Evolutionary conservation across 2,888 invertebrate species (phyloP).

Genomic region (Stegophylla sp.): DNA sequence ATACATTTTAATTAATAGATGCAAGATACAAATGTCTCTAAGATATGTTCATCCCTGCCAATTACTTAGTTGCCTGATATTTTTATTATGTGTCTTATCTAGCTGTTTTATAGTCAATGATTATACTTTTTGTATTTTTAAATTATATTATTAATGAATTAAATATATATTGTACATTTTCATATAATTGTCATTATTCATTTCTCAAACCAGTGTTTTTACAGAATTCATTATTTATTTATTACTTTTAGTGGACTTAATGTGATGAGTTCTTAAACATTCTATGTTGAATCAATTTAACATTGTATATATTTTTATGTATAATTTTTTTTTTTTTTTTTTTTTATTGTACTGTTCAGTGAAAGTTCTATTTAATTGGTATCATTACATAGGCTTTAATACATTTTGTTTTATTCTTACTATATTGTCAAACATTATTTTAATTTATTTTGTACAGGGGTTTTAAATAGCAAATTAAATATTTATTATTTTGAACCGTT

Average conservation of each 20-base stretch:
- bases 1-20: too few species aligned
- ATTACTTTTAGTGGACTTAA: conserved; percentile 5
- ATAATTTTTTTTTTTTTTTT: conserved; percentile 24
- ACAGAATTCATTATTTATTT: background rate
- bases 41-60: too few species aligned
- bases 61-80: too few species aligned
- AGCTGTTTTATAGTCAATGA: too few species aligned
- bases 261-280: background rate
- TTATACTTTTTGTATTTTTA: too few species aligned
- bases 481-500: conserved; percentile 26
- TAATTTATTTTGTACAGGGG: conserved; percentile 10
- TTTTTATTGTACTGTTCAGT: conserved; percentile 4
- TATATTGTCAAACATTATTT: background rate
- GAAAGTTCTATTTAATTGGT: background rate
- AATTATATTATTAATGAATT: too few species aligned
- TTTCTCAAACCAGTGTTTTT: background rate
- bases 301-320: conserved; percentile 35
- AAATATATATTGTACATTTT: too few species aligned
- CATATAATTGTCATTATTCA: background rate
- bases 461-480: conserved; percentile 27
- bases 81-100: too few species aligned
- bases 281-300: too few species aligned
- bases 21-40: too few species aligned
- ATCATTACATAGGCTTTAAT: background rate
- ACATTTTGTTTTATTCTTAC: background rate